A percentile compares a stretch with the other conserved stretches of the same genome.
phyloP scores from a whole-genome alignment of 1,140 invertebrate genomes.

The Pseudoatta argentina region DNA sequence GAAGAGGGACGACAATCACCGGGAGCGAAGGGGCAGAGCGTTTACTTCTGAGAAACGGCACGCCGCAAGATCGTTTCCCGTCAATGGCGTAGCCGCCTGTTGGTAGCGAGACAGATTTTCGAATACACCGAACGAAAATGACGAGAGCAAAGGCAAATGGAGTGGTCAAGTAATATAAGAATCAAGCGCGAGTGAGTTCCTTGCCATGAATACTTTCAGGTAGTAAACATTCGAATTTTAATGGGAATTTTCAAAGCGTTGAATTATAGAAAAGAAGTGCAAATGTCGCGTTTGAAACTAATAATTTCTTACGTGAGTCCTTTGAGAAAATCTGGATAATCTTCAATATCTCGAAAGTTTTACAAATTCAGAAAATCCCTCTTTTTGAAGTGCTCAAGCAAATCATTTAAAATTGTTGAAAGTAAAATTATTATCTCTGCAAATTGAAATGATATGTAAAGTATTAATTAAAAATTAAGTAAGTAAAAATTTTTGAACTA shows the following conservation, averaged over 20 bases:
- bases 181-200: not conserved
- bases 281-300: not conserved
- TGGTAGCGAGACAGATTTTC: constrained; percentile 14
- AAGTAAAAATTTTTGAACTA: not conserved
- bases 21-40: constrained; percentile 55
- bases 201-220: not conserved
- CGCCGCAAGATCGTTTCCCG: constrained; percentile 62
- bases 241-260: not conserved
- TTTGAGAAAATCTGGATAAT: not conserved
- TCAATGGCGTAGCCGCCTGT: constrained; percentile 71
- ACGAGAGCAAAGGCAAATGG: not conserved
- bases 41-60: constrained; percentile 72
- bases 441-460: not conserved
- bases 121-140: not conserved
- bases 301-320: not conserved
- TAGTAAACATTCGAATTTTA: not conserved
- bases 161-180: not conserved
- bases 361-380: not conserved
- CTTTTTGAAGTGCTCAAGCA: not conserved
- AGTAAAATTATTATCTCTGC: not conserved
- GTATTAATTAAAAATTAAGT: too few species aligned
- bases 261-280: not conserved
- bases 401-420: not conserved
- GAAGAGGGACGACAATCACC: constrained; percentile 39
- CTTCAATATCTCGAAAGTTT: not conserved